Base-by-base conservation (phyloP, 2,888 invertebrate species). In the Chloroclysta siterata region DNA sequence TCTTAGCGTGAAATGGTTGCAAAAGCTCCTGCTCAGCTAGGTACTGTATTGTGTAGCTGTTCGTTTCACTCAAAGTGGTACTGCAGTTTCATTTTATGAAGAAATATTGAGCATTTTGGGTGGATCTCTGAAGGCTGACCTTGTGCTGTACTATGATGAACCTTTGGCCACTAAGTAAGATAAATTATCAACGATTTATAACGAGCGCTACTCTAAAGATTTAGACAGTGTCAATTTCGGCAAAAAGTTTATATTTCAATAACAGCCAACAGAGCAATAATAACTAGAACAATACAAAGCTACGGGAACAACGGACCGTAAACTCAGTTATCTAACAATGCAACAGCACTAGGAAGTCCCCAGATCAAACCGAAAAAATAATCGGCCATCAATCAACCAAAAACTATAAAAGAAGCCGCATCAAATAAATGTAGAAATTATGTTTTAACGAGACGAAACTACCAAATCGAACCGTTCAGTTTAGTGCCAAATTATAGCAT, bases 401-500 rank as follows among this genome's bases (percentile, higher is more conserved):
- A 82, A 74, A 87, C 86, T 88, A 90, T 83, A 81, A 77, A 77
- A 79, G 75, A 78, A 75, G 80, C 87, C 84, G 83, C 74, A 78
- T 79, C 89, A 90, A 89, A 91, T 88, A 91, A 90, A 89, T 89
- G 88, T 89, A 83, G 84, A 87, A 88, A 88, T 46, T 46, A 46
- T 89, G 52, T 88, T 89, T 85, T 91, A 90, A 93, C 90, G 82
- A 91, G 89, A 88, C 74, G 83, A 87, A 89, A 89, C 82, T 83
- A 80, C 82, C 82, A 86, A 90, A 91, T 93, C 89, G 89, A 88
- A 82, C 85, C 84, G 85, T 15, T 10, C 51, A 36, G 33, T 90
- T 92, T 90, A 91, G 90, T 90, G 92, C 90, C 67, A 91, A 92
- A 93, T 93, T 93, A 91, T 89, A 88, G 88, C 87, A 81, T 89